Base-by-base conservation (phyloP, 2,797 vertebrate genomes). In the Lithobates sylvaticus region DNA sequence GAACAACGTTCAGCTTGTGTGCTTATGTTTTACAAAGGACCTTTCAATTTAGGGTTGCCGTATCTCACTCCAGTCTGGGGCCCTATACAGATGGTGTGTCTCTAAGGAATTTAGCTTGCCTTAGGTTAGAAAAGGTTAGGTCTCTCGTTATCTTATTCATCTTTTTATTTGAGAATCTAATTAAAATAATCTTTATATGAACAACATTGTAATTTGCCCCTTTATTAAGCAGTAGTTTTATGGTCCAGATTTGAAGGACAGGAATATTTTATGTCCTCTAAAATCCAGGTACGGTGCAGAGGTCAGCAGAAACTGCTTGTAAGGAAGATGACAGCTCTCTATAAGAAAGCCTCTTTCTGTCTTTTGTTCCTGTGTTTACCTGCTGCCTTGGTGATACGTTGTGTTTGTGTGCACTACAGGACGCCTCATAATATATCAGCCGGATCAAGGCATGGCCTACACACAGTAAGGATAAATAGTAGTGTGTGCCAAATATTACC, bases 361-460 rank as follows among this genome's bases (percentile, higher is more conserved):
- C 29, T 86, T 78, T 77, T 64, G 47, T 86, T 81, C 72, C 67
- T 81, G 27, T 86, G 84, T 86, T 86, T 86, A 86, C 72, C 73
- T 69, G 84, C 72, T 81, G 65, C 84, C 78, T 64, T 81, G 84
- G 84, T 76, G 84, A 86, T 81, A 23, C 23, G 32, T 32, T 81
- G 44, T 86, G 78, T 86, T 86, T 86, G 78, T 86, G 78, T 81
- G 50, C 74, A 86, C 70, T 86, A 39, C 61, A 69, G 21, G 54
- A 81, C 64, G 77, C 70, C 84, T 75, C 64, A 78, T 77, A 39
- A 81, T 86, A 61, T 70, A 86, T 86, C 78, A 85, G 78, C 78
- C 73, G 78, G 84, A 86, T 81, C 34, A 65, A 86, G 84, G 8
- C 70, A 73, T 54, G 39, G 84, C 29, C 71, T 78, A 81, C n/a